Evolutionary conservation across 1,140 invertebrate genomes (phyloP).

Genomic region (Drosophila triauraria): DNA sequence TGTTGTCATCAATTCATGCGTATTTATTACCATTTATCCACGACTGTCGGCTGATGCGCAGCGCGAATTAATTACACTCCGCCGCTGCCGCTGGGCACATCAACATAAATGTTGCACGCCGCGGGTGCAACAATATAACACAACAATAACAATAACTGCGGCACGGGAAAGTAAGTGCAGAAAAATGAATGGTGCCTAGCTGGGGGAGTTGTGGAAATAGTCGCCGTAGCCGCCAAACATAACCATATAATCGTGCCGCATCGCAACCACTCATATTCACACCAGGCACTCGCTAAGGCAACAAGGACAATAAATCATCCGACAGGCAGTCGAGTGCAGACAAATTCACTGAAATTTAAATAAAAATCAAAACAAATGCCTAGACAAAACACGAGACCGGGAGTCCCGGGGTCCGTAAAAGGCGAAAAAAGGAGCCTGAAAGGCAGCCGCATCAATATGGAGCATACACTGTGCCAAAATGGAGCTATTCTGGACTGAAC

Average conservation of each 20-base stretch:
- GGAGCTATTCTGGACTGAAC: rapidly evolving
- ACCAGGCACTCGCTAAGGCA: slow-evolving; percentile 56
- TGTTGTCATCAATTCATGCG: slow-evolving; percentile 68
- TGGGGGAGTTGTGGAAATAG: slow-evolving; percentile 25
- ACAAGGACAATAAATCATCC: slow-evolving; percentile 81
- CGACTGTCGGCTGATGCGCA: slow-evolving; percentile 59
- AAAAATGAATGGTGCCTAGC: slow-evolving; percentile 18
- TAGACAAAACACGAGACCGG: slow-evolving; percentile 59
- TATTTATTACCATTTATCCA: slow-evolving; percentile 73
- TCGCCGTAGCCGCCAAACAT: slow-evolving; percentile 13
- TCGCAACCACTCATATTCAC: slow-evolving; percentile 74
- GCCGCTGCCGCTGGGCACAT: slow-evolving; percentile 34
- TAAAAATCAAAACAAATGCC: slow-evolving; percentile 77
- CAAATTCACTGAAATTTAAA: slow-evolving; percentile 77
- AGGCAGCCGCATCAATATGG: slow-evolving; percentile 74
- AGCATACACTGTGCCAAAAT: slow-evolving; percentile 40
- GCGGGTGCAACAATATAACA: slow-evolving; percentile 60
- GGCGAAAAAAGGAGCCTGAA: slow-evolving; percentile 58
- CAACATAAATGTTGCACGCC: slow-evolving; percentile 71
- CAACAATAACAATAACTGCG: slow-evolving; percentile 21
- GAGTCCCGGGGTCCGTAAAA: slow-evolving; percentile 40
- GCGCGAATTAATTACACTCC: slow-evolving; percentile 69
- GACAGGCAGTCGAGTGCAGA: slow-evolving; percentile 68
- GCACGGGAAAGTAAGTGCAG: slow-evolving; percentile 11
- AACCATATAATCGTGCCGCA: slow-evolving; percentile 72